These are phyloP conservation scores for Drosophila parabipectinata DNA, from an alignment of 1,140 invertebrate species.

Conservation along the genomic window DNA sequence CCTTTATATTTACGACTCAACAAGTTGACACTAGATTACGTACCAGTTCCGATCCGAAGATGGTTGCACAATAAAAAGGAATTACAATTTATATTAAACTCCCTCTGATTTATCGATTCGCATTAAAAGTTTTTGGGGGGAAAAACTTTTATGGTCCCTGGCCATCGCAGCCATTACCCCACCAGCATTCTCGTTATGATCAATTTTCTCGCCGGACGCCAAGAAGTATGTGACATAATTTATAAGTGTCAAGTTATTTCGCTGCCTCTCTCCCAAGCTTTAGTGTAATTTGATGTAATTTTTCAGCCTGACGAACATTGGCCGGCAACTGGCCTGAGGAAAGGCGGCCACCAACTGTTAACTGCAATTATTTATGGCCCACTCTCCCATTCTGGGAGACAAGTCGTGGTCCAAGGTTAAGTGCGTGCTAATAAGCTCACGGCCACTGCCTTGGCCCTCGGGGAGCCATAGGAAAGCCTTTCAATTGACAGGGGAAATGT, in stretches of 20 bases:
- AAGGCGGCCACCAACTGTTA: constrained; percentile 59
- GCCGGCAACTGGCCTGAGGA: background rate
- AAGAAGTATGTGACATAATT: constrained; percentile 74
- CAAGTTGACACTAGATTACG: constrained; percentile 74
- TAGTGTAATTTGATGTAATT: constrained; percentile 72
- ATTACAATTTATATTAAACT: constrained; percentile 56
- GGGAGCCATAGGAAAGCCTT: constrained; percentile 49
- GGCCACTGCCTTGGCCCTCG: constrained; percentile 35
- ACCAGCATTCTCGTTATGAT: constrained; percentile 40
- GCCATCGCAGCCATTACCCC: background rate
- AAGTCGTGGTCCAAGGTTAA: constrained; percentile 61
- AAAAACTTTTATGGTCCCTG: constrained; percentile 45
- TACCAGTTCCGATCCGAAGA: constrained; percentile 24
- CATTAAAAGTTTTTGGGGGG: constrained; percentile 68
- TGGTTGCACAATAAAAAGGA: constrained; percentile 14
- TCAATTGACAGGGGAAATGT: constrained; percentile 51
- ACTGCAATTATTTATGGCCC: constrained; percentile 68
- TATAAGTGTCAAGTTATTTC: constrained; percentile 74
- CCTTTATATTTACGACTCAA: constrained; percentile 74
- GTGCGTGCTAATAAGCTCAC: constrained; percentile 74
- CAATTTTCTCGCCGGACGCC: constrained; percentile 58
- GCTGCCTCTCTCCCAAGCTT: constrained; percentile 15
- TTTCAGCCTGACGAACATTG: constrained; percentile 63
- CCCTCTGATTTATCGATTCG: constrained; percentile 60
- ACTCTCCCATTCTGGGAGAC: constrained; percentile 38